Conservation (phyloP, 1,140 invertebrate genomes). For the Eulimnadia texana region DNA sequence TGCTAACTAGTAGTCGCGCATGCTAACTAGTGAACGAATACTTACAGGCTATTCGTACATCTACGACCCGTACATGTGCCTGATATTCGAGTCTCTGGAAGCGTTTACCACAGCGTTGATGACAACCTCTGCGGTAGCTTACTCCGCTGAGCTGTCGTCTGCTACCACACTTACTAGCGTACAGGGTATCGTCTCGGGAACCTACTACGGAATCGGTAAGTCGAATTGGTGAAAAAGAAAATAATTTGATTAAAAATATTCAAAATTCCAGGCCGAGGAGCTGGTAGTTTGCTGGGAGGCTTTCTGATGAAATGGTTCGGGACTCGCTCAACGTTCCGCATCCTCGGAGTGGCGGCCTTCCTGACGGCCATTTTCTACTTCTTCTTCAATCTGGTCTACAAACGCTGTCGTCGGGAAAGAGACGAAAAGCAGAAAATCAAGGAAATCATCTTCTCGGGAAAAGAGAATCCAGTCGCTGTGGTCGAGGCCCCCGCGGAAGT, state of each 20-base stretch:
- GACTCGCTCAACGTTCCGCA: constrained; percentile 52
- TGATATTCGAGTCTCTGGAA: constrained; percentile 70
- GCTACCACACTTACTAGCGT: constrained; percentile 65
- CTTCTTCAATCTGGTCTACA: constrained; percentile 47
- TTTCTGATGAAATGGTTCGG: constrained; percentile 57
- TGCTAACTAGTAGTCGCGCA: too few relatives aligned
- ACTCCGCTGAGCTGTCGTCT: constrained; percentile 59
- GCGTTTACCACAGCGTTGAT: constrained; percentile 66
- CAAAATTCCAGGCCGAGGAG: constrained; percentile 61
- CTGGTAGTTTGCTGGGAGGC: constrained; percentile 59
- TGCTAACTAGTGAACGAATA: too few relatives aligned
- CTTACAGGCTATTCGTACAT: constrained; percentile 61
- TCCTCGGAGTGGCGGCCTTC: constrained; percentile 45
- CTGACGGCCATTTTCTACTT: constrained; percentile 51
- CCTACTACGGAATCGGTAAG: constrained; percentile 67
- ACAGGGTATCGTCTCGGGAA: constrained; percentile 60
- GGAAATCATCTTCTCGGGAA: too few relatives aligned
- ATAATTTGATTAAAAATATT: too few relatives aligned
- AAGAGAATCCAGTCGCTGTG: too few relatives aligned
- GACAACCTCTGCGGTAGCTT: constrained; percentile 66
- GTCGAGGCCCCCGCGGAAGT: too few relatives aligned
- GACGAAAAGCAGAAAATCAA: background rate
- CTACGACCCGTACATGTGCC: constrained; percentile 59
- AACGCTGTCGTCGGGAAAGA: constrained; percentile 22
- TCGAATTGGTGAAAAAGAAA: constrained; percentile 46